Conservation (phyloP, 2,113 vertebrate species). For the Hippolais icterina region DNA sequence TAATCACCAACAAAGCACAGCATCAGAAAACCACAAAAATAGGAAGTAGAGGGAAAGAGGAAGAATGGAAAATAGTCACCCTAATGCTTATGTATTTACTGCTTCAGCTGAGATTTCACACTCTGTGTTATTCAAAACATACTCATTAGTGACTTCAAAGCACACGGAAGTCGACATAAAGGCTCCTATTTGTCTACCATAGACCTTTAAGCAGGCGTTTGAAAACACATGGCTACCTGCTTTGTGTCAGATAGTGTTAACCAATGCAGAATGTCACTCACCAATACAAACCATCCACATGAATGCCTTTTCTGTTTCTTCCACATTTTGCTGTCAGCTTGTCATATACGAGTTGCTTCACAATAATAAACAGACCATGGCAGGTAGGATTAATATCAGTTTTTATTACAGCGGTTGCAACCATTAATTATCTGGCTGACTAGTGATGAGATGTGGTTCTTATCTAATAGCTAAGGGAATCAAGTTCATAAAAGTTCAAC, state of each 20-base stretch:
- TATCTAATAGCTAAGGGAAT: slow-evolving; percentile 45
- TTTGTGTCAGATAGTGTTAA: slow-evolving; percentile 15
- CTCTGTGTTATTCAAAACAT: slow-evolving; percentile 40
- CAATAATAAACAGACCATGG: slow-evolving; percentile 38
- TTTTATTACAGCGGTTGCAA: slow-evolving; percentile 62
- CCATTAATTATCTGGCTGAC: slow-evolving; percentile 67
- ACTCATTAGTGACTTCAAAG: slow-evolving; percentile 59
- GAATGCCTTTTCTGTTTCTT: slow-evolving; percentile 7
- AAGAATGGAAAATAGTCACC: background rate
- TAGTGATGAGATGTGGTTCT: slow-evolving; percentile 56
- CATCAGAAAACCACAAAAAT: slow-evolving; percentile 27
- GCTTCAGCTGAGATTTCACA: slow-evolving; percentile 41
- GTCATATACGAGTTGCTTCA: background rate
- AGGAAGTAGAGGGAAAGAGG: slow-evolving; percentile 13
- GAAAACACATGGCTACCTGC: slow-evolving; percentile 2
- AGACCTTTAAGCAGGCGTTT: background rate
- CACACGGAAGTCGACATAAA: slow-evolving; percentile 47
- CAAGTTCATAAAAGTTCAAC: slow-evolving; percentile 66
- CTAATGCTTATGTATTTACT: background rate
- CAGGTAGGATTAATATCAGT: slow-evolving; percentile 51
- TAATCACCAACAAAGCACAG: background rate
- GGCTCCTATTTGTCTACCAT: slow-evolving; percentile 40
- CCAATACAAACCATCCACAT: background rate
- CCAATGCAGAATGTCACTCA: background rate
- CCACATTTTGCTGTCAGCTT: slow-evolving; percentile 32